Percentiles rank a stretch among this genome's conserved stretches.
phyloP scores from a whole-genome alignment of 2,113 vertebrate species.

The Cynopterus brachyotis region DNA sequence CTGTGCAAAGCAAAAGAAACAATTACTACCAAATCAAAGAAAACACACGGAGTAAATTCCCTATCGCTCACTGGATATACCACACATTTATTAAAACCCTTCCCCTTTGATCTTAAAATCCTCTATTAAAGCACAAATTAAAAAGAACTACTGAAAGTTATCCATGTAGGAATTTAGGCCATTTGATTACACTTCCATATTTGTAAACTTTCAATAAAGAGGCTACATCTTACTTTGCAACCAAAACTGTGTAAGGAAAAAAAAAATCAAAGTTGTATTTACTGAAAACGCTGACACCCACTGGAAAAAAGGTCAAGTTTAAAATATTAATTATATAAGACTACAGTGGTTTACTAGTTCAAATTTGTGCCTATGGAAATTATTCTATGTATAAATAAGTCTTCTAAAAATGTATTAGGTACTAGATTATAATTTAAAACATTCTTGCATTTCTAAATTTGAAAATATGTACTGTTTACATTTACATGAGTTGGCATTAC shows the following conservation, averaged over 20 bases:
- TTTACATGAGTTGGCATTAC: neutral
- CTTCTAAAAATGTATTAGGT: neutral
- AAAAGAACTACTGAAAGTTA: constrained; percentile 11
- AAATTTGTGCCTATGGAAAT: neutral
- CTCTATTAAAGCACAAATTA: neutral
- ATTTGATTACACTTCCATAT: neutral
- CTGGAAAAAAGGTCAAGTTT: neutral
- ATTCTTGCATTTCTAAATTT: constrained; percentile 14
- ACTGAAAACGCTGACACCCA: neutral
- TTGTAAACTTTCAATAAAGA: neutral
- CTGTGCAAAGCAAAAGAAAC: constrained; percentile 84
- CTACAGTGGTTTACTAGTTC: neutral
- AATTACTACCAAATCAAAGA: constrained; percentile 73
- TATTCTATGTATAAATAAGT: neutral
- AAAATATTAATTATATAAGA: neutral
- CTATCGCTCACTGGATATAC: neutral
- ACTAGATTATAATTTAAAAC: neutral
- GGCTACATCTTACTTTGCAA: neutral
- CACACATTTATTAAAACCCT: neutral
- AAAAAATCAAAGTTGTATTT: neutral
- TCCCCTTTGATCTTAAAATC: neutral
- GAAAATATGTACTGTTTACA: constrained; percentile 1
- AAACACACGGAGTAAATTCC: neutral
- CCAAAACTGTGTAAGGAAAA: neutral
- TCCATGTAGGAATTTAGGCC: neutral